These are phyloP conservation scores for Sinella curviseta DNA, from an alignment of 1,140 invertebrate species.

Conservation along the genomic window DNA sequence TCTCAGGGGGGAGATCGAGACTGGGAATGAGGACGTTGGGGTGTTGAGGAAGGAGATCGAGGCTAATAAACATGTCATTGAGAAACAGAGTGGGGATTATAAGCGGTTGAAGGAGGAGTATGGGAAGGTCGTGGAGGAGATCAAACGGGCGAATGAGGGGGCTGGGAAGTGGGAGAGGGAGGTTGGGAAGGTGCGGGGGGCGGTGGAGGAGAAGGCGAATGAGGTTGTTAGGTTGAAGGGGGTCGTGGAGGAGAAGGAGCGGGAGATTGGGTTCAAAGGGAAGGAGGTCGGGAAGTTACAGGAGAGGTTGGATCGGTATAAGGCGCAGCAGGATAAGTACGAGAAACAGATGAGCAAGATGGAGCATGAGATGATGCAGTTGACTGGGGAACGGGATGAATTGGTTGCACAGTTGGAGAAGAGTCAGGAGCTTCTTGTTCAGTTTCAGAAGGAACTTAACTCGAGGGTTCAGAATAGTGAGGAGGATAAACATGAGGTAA, in stretches of 20 bases:
- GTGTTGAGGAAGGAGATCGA: slow-evolving; percentile 42
- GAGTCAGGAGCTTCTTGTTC: slow-evolving; percentile 86
- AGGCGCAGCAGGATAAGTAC: slow-evolving; percentile 75
- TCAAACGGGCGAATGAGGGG: background rate
- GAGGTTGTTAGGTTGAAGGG: slow-evolving; percentile 43
- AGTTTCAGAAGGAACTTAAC: slow-evolving; percentile 81
- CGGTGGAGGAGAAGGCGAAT: slow-evolving; percentile 44
- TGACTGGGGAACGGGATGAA: slow-evolving; percentile 81
- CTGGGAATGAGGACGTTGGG: slow-evolving; percentile 30
- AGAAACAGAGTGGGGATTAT: background rate
- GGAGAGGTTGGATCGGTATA: slow-evolving; percentile 55
- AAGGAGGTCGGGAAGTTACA: slow-evolving; percentile 37
- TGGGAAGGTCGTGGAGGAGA: slow-evolving; percentile 2
- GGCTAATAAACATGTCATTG: background rate
- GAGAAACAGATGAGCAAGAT: slow-evolving; percentile 71
- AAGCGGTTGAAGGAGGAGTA: slow-evolving; percentile 12
- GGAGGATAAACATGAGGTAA: slow-evolving; percentile 6
- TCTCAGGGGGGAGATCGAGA: slow-evolving; percentile 18
- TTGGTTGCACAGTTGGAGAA: slow-evolving; percentile 85
- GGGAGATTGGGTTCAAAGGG: slow-evolving; percentile 22
- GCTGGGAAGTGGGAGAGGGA: background rate
- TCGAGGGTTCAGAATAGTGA: slow-evolving; percentile 20
- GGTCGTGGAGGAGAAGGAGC: slow-evolving; percentile 37
- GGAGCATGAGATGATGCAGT: slow-evolving; percentile 78
- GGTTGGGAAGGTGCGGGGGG: slow-evolving; percentile 28